Evolutionary conservation across 2,797 vertebrate species (phyloP).

Genomic region (Mus caroli): DNA sequence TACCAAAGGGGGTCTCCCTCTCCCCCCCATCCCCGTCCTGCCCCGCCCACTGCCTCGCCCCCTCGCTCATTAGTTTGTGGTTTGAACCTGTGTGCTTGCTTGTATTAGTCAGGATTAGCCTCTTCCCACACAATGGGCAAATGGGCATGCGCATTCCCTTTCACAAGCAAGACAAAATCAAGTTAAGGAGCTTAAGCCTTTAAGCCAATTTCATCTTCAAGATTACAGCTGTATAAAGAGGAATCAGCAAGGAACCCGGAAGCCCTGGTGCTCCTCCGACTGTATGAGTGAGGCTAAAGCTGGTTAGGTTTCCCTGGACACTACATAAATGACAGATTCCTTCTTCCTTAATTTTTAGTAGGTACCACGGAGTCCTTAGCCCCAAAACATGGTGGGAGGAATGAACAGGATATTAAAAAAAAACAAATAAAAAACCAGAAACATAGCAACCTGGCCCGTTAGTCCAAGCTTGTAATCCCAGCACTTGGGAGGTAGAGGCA

Average conservation of each 20-base stretch:
- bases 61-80: accelerated
- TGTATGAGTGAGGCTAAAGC: not conserved
- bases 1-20: not conserved
- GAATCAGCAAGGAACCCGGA: not conserved
- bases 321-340: not conserved
- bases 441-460: not conserved
- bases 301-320: not conserved
- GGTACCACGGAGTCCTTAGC: not conserved
- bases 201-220: conserved; percentile 79
- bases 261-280: accelerated
- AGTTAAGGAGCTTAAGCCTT: conserved; percentile 5
- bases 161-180: conserved; percentile 55
- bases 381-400: too few species aligned
- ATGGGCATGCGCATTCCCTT: conserved; percentile 8
- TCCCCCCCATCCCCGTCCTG: too few species aligned
- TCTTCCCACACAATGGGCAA: conserved; percentile 42
- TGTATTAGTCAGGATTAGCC: not conserved
- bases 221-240: conserved; percentile 51
- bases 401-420: not conserved
- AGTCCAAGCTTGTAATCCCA: not conserved
- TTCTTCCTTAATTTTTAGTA: not conserved
- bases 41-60: not conserved
- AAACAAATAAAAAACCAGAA: not conserved
- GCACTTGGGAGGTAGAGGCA: not conserved
- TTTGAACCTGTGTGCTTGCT: accelerated